Evolutionary conservation across 2,113 vertebrate species (phyloP).

Genomic region (Triplophysa siluroides): DNA sequence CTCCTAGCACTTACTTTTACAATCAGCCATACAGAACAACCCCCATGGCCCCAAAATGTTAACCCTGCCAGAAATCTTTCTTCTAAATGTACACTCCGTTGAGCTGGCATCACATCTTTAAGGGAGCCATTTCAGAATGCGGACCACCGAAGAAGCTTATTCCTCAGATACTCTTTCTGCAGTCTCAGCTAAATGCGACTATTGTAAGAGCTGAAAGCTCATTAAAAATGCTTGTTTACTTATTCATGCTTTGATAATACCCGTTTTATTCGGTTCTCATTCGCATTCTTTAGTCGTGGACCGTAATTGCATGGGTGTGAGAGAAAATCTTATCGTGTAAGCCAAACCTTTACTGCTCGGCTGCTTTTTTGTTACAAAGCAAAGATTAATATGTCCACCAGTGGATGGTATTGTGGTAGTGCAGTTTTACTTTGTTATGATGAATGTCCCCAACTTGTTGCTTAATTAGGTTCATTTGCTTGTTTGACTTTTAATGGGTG

Average conservation of each 20-base stretch:
- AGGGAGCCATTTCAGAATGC: not conserved
- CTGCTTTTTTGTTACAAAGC: not conserved
- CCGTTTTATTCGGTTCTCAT: conserved; percentile 36
- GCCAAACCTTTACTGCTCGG: conserved; percentile 1
- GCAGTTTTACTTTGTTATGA: conserved; percentile 1
- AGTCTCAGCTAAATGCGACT: not conserved
- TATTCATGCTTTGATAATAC: conserved; percentile 37
- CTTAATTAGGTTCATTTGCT: not conserved
- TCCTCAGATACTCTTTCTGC: not conserved
- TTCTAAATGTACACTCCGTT: not conserved
- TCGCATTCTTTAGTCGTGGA: not conserved
- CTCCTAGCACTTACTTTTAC: not conserved
- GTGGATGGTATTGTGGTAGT: not conserved
- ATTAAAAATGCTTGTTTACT: conserved; percentile 23
- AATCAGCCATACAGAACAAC: not conserved
- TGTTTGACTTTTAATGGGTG: not conserved
- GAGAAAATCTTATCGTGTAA: conserved; percentile 10
- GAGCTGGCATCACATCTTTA: not conserved
- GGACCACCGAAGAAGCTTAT: conserved; percentile 20
- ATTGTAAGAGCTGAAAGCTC: not conserved
- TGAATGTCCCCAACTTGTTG: not conserved
- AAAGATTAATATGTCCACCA: not conserved
- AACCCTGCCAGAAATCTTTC: not conserved
- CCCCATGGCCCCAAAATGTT: not conserved
- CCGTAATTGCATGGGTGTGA: conserved; percentile 11